These are phyloP conservation scores for Schizopygopsis pylzovi DNA, from an alignment of 2,797 vertebrate species.

Conservation along the genomic window DNA sequence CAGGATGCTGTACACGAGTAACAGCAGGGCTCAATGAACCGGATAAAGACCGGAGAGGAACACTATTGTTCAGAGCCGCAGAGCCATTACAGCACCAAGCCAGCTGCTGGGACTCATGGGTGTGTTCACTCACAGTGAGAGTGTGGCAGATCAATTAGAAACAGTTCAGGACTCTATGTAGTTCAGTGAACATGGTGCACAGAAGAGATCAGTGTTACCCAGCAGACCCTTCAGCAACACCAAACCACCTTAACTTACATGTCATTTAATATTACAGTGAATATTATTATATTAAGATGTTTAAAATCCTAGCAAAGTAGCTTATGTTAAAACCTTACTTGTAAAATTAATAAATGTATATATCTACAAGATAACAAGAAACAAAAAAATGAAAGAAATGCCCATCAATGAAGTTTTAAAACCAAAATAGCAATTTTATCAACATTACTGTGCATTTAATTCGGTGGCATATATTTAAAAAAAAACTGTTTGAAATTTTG, in stretches of 20 bases:
- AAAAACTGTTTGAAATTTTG: neutral
- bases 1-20: constrained; percentile 55
- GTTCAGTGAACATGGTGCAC: neutral
- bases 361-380: neutral
- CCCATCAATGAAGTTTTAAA: neutral
- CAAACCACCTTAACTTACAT: neutral
- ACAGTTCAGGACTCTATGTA: neutral
- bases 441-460: neutral
- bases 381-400: neutral
- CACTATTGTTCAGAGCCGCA: constrained; percentile 73
- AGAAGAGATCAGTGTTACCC: neutral
- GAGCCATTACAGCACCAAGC: constrained; percentile 67
- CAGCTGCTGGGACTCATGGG: constrained; percentile 41
- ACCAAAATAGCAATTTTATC: neutral
- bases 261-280: neutral
- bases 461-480: neutral
- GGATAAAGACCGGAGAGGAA: constrained; percentile 64
- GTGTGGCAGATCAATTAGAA: constrained; percentile 36
- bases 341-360: neutral
- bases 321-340: neutral
- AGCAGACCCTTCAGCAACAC: neutral
- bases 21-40: constrained; percentile 48
- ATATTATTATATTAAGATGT: neutral
- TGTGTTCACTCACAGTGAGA: constrained; percentile 4
- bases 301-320: neutral